Evolutionary conservation across 1,140 invertebrate species (phyloP).

Genomic region (Caenorhabditis remanei): DNA sequence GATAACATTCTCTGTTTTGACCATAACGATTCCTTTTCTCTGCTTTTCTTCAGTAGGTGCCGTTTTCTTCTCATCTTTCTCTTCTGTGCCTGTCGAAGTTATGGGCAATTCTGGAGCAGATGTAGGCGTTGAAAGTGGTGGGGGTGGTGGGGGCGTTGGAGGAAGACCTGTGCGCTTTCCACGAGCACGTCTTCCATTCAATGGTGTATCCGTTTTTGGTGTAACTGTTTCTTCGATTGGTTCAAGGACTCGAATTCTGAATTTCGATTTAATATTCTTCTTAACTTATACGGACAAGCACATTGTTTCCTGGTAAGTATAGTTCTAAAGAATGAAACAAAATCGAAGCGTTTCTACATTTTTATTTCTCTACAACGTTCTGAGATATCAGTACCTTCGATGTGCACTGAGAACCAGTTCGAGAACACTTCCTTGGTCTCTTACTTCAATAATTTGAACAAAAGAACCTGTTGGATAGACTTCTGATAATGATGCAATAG

Average conservation of each 20-base stretch:
- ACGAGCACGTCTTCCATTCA: constrained; percentile 34
- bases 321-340: too few species aligned
- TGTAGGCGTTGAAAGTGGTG: neutral
- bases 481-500: constrained; percentile 88
- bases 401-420: constrained; percentile 68
- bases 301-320: too few species aligned
- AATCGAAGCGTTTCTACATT: too few species aligned
- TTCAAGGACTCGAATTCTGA: constrained; percentile 24
- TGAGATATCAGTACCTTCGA: neutral
- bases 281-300: too few species aligned
- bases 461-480: constrained; percentile 94
- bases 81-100: neutral
- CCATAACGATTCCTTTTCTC: constrained; percentile 85
- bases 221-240: constrained; percentile 3
- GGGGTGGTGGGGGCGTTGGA: neutral
- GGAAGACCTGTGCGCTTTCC: neutral
- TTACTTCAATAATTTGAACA: constrained; percentile 96
- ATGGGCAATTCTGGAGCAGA: neutral
- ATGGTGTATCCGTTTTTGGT: constrained; percentile 20
- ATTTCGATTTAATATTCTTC: too few species aligned
- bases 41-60: neutral
- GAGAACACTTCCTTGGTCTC: constrained; percentile 85
- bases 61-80: constrained; percentile 9
- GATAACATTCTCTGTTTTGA: constrained; percentile 92
- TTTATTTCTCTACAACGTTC: too few species aligned